phyloP scores from a whole-genome alignment of 2,888 invertebrate species.

The Axea sp. region DNA sequence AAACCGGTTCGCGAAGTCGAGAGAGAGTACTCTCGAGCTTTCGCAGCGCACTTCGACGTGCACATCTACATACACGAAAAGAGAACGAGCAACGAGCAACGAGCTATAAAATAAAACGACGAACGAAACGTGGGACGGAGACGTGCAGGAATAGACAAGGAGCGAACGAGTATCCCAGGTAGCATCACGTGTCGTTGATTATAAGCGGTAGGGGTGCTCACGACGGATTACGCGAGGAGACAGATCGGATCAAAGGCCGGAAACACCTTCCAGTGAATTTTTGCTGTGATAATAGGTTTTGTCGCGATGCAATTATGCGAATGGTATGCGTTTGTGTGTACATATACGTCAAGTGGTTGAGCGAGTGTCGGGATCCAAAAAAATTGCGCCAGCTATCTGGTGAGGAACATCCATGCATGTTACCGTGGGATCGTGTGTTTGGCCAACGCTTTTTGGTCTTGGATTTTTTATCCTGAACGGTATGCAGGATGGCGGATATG shows the following conservation, averaged over 20 bases:
- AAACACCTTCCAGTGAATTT: slow-evolving; percentile 29
- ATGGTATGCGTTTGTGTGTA: slow-evolving; percentile 23
- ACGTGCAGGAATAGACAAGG: too few relatives aligned
- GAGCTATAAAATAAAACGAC: slow-evolving; percentile 22
- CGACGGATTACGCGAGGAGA: slow-evolving; percentile 10
- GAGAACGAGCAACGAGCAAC: slow-evolving; percentile 2
- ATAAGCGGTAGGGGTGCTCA: slow-evolving; percentile 25
- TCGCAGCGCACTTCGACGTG: slow-evolving; percentile 15
- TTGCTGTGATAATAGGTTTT: slow-evolving; percentile 32
- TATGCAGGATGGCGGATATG: slow-evolving; percentile 79
- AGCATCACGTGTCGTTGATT: slow-evolving; percentile 45
- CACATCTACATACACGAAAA: slow-evolving; percentile 41
- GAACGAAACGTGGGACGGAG: too few relatives aligned
- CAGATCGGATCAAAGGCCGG: slow-evolving; percentile 14
- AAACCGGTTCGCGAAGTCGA: slow-evolving; percentile 70
- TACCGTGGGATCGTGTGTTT: slow-evolving; percentile 21
- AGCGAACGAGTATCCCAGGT: slow-evolving; percentile 9
- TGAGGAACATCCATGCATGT: slow-evolving; percentile 37
- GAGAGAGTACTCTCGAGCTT: slow-evolving; percentile 12
- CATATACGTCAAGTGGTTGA: slow-evolving; percentile 8
- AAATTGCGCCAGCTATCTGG: not conserved
- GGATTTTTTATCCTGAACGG: slow-evolving; percentile 65
- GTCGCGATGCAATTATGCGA: slow-evolving; percentile 38
- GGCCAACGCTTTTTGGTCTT: slow-evolving; percentile 23
- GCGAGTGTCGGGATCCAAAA: slow-evolving; percentile 2